Base-by-base conservation (phyloP, 2,888 invertebrate genomes). In the Drosophila cognata region DNA sequence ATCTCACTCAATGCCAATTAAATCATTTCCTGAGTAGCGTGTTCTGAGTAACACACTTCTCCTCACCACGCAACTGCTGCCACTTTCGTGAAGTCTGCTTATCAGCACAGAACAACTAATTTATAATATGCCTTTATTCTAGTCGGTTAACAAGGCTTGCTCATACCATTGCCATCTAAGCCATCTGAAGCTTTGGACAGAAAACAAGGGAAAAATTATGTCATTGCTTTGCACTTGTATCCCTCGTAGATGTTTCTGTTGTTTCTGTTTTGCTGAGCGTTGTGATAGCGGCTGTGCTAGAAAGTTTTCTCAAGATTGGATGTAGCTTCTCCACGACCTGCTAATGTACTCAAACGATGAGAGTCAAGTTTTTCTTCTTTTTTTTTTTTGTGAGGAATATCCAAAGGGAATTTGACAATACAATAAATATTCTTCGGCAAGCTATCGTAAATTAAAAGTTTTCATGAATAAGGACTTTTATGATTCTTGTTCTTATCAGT, bases 21-120 rank as follows among this genome's bases (percentile, higher is more conserved):
- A 85, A 77, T 81, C 73, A 79, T 83, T 77, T 81, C 73, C 85
- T 83, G 85, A 85, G 83, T 85, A 79, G 88, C 77, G 51, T 74
- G 56, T 75, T 84, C 78, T 67, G 41, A 29, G 43, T 7, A 50
- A 21, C 59, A 67, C 68, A 58, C 56, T 58, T 29, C 67, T 51
- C 64, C 46, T 28, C 48, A 33, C 16, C 61, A 31, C 29, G 48
- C 33, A 25, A 16, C 25, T 8, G 35, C 11, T 10, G 71, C 59
- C 38, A 13, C n/a, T 28, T 56, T 41, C n/a, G n/a, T 61, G 43
- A 66, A 87, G 66, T 72, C 74, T 72, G 71, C 82, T 86, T 87
- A 88, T 88, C 88, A 78, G 57, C 53, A 53, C 51, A 61, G 72
- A 60, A 67, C 67, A 77, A 55, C 59, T 84, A 85, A 87, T 88